Evolutionary conservation across 1,140 invertebrate species (phyloP).

Genomic region (Marisa cornuarietis): DNA sequence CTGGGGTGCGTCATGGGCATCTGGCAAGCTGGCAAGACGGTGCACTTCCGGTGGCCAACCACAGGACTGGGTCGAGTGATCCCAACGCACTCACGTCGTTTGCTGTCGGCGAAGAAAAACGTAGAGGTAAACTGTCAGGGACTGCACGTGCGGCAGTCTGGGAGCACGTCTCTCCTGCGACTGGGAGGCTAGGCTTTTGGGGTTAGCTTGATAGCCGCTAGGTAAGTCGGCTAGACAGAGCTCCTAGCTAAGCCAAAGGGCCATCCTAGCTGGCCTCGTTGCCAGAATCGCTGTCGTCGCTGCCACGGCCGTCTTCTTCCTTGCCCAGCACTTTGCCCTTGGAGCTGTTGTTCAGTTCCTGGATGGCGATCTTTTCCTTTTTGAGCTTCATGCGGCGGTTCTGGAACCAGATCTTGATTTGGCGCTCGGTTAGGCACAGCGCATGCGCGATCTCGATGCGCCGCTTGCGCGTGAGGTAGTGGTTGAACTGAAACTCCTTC

Average conservation of each 20-base stretch:
- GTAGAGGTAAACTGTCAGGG: too few relatives aligned
- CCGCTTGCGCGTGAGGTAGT: conserved; percentile 74
- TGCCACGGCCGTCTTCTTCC: conserved; percentile 2
- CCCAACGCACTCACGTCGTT: too few relatives aligned
- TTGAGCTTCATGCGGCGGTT: conserved; percentile 99
- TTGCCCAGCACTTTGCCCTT: conserved; percentile 11
- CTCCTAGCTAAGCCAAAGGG: conserved; percentile 25
- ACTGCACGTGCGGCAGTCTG: too few relatives aligned
- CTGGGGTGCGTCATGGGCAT: too few relatives aligned
- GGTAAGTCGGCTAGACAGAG: neutral
- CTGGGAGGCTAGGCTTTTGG: neutral
- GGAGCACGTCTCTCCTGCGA: neutral
- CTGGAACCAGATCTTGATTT: conserved; percentile 85
- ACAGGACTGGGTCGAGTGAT: too few relatives aligned
- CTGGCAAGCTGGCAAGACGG: too few relatives aligned
- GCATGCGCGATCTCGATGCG: conserved; percentile 91
- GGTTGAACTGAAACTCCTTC: conserved; percentile 75
- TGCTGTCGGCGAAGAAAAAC: too few relatives aligned
- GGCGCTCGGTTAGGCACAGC: conserved; percentile 87
- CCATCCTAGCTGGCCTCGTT: conserved; percentile 9
- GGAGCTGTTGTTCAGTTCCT: conserved; percentile 39
- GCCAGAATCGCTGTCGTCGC: conserved; percentile 20
- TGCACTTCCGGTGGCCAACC: too few relatives aligned
- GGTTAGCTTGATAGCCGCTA: neutral
- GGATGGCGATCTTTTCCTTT: conserved; percentile 87